Evolutionary conservation across 2,888 invertebrate species (phyloP).

Genomic region (Apodemia duryi): DNA sequence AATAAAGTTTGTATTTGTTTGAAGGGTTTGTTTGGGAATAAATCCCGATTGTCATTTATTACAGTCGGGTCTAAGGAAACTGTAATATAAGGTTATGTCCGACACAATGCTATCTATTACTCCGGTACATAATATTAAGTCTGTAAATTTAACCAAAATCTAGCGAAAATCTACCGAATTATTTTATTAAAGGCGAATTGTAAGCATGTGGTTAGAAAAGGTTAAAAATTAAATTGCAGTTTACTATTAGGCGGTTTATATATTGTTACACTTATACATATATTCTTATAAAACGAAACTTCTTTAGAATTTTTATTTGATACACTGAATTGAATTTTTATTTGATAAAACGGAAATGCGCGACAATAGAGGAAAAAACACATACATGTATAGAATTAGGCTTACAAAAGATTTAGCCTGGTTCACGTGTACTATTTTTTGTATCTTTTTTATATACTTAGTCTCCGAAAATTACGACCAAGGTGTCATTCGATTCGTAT

Average conservation of each 20-base stretch:
- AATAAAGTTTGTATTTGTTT: conserved; percentile 36
- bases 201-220: no score
- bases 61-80: conserved; percentile 48
- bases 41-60: conserved; percentile 55
- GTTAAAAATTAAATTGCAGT: no score
- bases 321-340: no score
- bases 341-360: not conserved
- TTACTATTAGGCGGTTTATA: no score
- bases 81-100: conserved; percentile 51
- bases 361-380: not conserved
- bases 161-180: not conserved
- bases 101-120: conserved; percentile 53
- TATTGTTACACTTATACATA: no score
- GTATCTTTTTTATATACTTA: no score
- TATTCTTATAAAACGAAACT: no score
- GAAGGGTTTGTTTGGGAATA: conserved; percentile 35
- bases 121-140: conserved; percentile 33
- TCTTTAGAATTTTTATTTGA: not conserved
- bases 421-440: no score
- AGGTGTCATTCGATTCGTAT: no score
- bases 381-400: no score
- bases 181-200: not conserved
- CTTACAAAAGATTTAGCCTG: no score
- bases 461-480: no score
- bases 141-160: conserved; percentile 16